phyloP scores from a whole-genome alignment of 2,888 invertebrate species.

The Oxycera nigricornis region DNA sequence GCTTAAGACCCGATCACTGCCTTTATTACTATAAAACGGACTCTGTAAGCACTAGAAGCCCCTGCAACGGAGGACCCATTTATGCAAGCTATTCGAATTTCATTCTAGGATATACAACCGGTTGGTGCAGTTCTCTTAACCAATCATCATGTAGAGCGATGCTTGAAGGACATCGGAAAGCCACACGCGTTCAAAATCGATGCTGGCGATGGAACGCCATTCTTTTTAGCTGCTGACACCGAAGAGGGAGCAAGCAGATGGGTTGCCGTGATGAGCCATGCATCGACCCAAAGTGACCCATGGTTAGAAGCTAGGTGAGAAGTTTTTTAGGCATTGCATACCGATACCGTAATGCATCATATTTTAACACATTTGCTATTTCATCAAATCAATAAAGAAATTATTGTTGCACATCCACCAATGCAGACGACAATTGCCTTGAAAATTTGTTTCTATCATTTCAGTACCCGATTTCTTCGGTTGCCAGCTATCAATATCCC shows the following conservation, averaged over 20 bases:
- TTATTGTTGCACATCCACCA: too few relatives aligned
- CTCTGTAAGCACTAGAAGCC: conserved; percentile 71
- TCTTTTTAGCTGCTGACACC: conserved; percentile 82
- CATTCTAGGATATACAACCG: conserved; percentile 78
- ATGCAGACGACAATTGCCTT: too few relatives aligned
- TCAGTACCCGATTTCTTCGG: conserved; percentile 79
- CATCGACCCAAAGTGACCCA: conserved; percentile 74
- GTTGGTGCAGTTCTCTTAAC: conserved; percentile 88
- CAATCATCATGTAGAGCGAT: conserved; percentile 76
- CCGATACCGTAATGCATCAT: too few relatives aligned
- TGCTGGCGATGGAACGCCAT: conserved; percentile 73
- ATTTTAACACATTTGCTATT: too few relatives aligned
- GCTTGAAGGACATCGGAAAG: conserved; percentile 63
- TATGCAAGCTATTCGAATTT: background rate
- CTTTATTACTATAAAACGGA: conserved; percentile 95
- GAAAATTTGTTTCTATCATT: conserved; percentile 6
- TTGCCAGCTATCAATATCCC: conserved; percentile 80
- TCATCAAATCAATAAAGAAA: too few relatives aligned
- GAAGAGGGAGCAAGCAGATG: conserved; percentile 77
- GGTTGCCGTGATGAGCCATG: conserved; percentile 79
- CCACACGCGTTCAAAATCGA: conserved; percentile 75
- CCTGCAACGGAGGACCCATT: background rate
- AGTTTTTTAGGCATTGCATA: too few relatives aligned
- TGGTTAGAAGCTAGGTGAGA: conserved; percentile 69
- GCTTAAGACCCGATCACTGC: conserved; percentile 89